Base-by-base conservation (phyloP, 2,888 invertebrate genomes). In the Nomada goodeniana region DNA sequence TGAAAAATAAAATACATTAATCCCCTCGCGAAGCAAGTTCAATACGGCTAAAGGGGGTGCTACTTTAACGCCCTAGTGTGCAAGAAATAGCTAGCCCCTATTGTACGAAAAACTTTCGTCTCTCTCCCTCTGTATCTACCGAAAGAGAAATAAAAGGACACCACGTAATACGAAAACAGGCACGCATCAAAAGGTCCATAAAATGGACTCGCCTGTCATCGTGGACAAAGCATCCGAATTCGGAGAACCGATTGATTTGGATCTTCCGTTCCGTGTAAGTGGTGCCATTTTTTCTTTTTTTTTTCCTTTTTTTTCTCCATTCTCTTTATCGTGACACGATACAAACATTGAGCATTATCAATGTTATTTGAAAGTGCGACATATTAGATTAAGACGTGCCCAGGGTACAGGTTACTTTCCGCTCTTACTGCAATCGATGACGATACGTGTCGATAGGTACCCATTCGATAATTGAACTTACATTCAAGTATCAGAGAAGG, bases 161-260 rank as follows among this genome's bases (percentile, higher is more conserved):
- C 23, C 63, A 73, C 61, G 53, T 88, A 36, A 86, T 88, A 82
- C 80, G 81, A 88, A 87, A 82, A 72, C 85, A 82, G 77, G 71
- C 74, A 82, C 86, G 82, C 76, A 76, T 72, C 76, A 76, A 83
- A 83, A 77, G 75, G 86, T 89, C 86, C 86, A 85, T 84, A 91
- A 87, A 89, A 95, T 95, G 95, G 95, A 95, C 94, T 95, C 95
- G 83, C 95, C 95, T 91, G 95, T 95, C 94, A 95, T 95, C 93
- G 91, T 95, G 94, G 95, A 95, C 94, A 95, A 95, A 91, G 95
- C 95, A 89, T 95, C 95, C 89, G 95, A 95, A 92, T 95, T 95
- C 89, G 93, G 92, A 93, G 95, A 94, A 92, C 95, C 94, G 87
- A 94, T 92, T 87, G 92, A 93, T 91, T 89, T 92, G 92, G 93